Conservation (phyloP, 2,113 vertebrate genomes). For the Oryzias celebensis region DNA sequence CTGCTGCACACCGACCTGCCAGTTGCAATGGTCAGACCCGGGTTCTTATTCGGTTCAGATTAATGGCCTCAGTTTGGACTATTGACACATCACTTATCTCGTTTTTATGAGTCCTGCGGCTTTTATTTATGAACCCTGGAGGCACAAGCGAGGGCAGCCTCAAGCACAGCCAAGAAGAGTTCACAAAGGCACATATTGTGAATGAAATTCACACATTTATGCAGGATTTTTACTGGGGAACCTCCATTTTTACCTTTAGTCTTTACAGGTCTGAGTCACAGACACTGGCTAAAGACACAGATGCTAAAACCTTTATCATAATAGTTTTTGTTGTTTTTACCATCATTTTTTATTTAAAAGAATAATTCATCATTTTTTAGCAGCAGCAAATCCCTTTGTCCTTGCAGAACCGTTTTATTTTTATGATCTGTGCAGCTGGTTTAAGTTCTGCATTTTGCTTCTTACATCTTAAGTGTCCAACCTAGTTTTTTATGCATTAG, state of each 20-base stretch:
- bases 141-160: conserved; percentile 11
- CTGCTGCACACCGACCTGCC: conserved; percentile 1
- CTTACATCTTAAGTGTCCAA: neutral
- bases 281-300: too few species aligned
- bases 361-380: too few species aligned
- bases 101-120: conserved; percentile 68
- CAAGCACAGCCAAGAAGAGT: neutral
- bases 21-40: conserved; percentile 35
- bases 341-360: too few species aligned
- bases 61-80: conserved; percentile 65
- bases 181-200: neutral
- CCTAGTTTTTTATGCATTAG: neutral
- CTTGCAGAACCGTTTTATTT: too few species aligned
- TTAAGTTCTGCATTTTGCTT: neutral
- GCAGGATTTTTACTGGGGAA: neutral
- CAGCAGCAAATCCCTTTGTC: too few species aligned
- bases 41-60: conserved; percentile 59
- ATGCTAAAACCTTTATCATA: too few species aligned
- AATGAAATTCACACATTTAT: neutral
- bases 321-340: too few species aligned
- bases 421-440: too few species aligned
- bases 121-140: conserved; percentile 57
- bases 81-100: conserved; percentile 78
- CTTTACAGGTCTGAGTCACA: too few species aligned
- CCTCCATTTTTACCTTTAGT: conserved; percentile 11